phyloP scores from a whole-genome alignment of 1,140 invertebrate species.

The Lordiphosa collinella region DNA sequence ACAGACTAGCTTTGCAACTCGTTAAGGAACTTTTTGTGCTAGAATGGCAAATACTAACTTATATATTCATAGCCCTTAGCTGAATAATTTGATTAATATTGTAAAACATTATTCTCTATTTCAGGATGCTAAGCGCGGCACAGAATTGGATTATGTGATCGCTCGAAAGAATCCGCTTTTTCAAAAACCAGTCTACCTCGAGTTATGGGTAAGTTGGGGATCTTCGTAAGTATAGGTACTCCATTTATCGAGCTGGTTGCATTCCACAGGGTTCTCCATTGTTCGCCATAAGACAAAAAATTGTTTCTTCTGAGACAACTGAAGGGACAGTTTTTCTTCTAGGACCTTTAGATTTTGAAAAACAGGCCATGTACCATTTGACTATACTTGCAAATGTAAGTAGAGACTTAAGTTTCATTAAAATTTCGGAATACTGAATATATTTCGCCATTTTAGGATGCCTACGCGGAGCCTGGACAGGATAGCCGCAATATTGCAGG shows the following conservation, averaged over 20 bases:
- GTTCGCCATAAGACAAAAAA: constrained; percentile 88
- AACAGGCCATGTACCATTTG: constrained; percentile 90
- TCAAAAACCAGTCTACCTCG: constrained; percentile 88
- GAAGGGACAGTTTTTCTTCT: constrained; percentile 88
- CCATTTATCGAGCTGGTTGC: constrained; percentile 3
- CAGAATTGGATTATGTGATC: constrained; percentile 89
- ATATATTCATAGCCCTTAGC: too few relatives aligned
- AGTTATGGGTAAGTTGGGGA: constrained; percentile 83
- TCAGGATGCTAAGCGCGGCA: constrained; percentile 88
- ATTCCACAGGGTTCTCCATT: constrained; percentile 82
- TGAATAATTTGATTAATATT: too few relatives aligned
- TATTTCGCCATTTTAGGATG: constrained; percentile 83
- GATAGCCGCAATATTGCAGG: constrained; percentile 92
- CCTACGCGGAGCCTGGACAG: constrained; percentile 88
- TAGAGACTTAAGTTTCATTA: constrained; percentile 20
- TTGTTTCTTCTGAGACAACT: constrained; percentile 86
- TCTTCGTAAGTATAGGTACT: neutral
- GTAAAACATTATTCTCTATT: neutral
- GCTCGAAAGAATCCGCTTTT: constrained; percentile 88
- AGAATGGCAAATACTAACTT: too few relatives aligned
- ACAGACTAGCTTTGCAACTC: too few relatives aligned
- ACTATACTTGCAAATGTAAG: constrained; percentile 90
- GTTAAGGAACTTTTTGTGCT: too few relatives aligned
- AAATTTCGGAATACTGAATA: neutral
- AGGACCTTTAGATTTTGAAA: constrained; percentile 90